Conservation (phyloP, 1,140 invertebrate genomes). For the Neomicropteryx cornuta region DNA sequence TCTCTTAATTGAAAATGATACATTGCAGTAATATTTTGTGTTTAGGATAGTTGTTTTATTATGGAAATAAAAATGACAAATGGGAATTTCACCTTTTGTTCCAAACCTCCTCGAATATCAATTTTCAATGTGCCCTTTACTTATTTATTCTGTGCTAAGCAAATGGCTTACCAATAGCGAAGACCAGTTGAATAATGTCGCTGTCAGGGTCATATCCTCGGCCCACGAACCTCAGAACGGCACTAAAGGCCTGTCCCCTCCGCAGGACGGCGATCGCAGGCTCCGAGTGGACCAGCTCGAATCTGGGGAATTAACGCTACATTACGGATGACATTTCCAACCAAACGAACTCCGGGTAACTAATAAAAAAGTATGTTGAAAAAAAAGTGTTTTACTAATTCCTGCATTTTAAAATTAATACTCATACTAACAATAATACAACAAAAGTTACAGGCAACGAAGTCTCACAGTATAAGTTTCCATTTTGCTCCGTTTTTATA, state of each 20-base stretch:
- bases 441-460: not conserved
- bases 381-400: not conserved
- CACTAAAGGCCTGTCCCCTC: slow-evolving; percentile 52
- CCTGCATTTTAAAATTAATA: not conserved
- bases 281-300: slow-evolving; percentile 45
- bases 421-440: not conserved
- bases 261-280: slow-evolving; percentile 44
- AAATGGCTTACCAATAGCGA: slow-evolving; percentile 44
- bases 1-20: no score
- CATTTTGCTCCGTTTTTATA: not conserved
- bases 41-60: slow-evolving; percentile 13
- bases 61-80: slow-evolving; percentile 17
- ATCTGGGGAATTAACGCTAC: slow-evolving; percentile 27
- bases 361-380: not conserved
- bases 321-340: no score
- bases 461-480: not conserved
- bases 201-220: slow-evolving; percentile 38
- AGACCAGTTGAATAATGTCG: slow-evolving; percentile 46
- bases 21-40: not conserved
- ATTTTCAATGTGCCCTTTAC: no score
- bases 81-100: no score
- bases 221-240: slow-evolving; percentile 43
- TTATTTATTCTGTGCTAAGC: no score
- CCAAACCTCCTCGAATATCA: no score
- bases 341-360: no score